Evolutionary conservation across 2,888 invertebrate species (phyloP), one percentile per base, ranked within the genome.

Genomic region (Ennomos erosarius): DNA sequence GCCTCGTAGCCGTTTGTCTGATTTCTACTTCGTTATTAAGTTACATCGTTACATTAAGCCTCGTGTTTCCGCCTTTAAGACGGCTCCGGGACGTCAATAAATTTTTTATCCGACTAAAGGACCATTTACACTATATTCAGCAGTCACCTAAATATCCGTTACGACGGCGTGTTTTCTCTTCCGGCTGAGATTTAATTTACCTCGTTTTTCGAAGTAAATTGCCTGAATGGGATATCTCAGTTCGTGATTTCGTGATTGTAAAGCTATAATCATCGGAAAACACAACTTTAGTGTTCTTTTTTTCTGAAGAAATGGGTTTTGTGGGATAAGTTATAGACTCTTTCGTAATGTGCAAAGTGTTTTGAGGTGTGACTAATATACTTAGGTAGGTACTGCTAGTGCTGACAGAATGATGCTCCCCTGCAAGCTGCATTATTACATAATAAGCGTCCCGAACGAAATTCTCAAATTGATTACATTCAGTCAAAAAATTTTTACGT

Each of bases 1-100:
- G 70, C 69, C 54, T 46, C 12, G 44, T 39, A 53, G 49, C 49
- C 53, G 59, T 51, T 60, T 60, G 63, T 65, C 60, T 63, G 60
- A 65, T 61, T 61, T 60, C 58, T 63, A 60, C 58, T 58, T 46
- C 16, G 53, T 61, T 61, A 57, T 57, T 57, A 57, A 49, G 54
- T 53, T 61, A 61, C 56, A 55, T 47, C 48, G 54, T 53, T 61
- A 61, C 56, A 55, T 47, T 51, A 51, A 12, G 16, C 12, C 16
- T 34, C 34, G 55, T 51, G 47, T 38, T 59, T 55, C 55, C 55
- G 55, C 43, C 44, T 59, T 26, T 26, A 33, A 42, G 52, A 33
- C 36, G 16, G 37, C 42, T 52, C 34, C 42, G 13, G 39, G 40
- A 53, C 33, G n/a, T 45, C 49, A 40, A 49, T 59, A 59, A 55